Evolutionary conservation across 2,888 invertebrate genomes (phyloP).

Genomic region (Lasioglossum morio): DNA sequence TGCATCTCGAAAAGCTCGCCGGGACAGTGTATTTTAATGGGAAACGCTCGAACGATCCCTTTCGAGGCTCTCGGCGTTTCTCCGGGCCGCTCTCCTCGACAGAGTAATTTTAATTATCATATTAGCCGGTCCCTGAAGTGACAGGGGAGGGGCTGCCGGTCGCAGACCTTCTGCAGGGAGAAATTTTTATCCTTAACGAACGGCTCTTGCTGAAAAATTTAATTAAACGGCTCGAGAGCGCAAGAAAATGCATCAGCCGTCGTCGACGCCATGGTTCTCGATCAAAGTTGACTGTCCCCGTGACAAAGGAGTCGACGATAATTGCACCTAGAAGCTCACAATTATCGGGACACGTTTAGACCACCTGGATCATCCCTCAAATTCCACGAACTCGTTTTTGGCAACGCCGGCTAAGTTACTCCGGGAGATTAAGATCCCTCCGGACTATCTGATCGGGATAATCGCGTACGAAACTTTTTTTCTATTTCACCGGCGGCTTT

Average conservation of each 20-base stretch:
- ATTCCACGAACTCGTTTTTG: slow-evolving; percentile 1
- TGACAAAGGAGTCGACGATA: slow-evolving; percentile 66
- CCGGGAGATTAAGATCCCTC: slow-evolving; percentile 43
- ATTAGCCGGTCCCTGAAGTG: slow-evolving; percentile 58
- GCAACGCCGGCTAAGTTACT: neutral
- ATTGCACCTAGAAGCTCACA: slow-evolving; percentile 67
- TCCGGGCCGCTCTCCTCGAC: slow-evolving; percentile 44
- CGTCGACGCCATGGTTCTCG: slow-evolving; percentile 39
- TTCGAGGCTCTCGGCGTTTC: neutral
- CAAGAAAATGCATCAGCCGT: slow-evolving; percentile 55
- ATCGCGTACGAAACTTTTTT: slow-evolving; percentile 46
- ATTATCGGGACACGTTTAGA: slow-evolving; percentile 53
- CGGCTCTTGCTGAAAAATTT: slow-evolving; percentile 68
- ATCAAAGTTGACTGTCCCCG: slow-evolving; percentile 57
- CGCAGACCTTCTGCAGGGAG: slow-evolving; percentile 16
- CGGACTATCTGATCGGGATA: slow-evolving; percentile 43
- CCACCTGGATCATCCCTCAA: slow-evolving; percentile 1
- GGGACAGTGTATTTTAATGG: slow-evolving; percentile 62
- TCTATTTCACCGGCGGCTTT: slow-evolving; percentile 35
- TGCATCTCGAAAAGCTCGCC: slow-evolving; percentile 31
- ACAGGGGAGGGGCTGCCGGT: neutral
- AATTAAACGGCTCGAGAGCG: slow-evolving; percentile 70
- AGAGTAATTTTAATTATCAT: slow-evolving; percentile 74
- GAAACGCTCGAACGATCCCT: slow-evolving; percentile 39
- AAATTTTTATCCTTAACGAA: slow-evolving; percentile 65